Evolutionary conservation across 1,140 invertebrate genomes (phyloP).

Genomic region (Drosophila prosaltans): DNA sequence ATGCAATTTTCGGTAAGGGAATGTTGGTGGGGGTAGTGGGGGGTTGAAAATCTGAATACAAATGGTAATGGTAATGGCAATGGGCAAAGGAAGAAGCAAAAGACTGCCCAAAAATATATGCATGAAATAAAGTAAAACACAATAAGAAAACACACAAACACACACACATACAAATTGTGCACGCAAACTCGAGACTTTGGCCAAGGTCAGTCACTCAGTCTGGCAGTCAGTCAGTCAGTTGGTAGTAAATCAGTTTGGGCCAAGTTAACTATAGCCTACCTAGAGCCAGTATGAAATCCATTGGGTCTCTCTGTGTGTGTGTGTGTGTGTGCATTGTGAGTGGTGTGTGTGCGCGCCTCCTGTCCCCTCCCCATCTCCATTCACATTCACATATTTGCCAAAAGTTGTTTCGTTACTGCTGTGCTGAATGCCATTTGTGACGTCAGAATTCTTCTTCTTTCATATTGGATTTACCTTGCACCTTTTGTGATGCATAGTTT

Average conservation of each 20-base stretch:
- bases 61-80: constrained; percentile 23
- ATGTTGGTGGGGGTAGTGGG: constrained; percentile 31
- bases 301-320: neutral
- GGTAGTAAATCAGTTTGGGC: constrained; percentile 28
- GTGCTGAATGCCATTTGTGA: constrained; percentile 68
- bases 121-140: constrained; percentile 3
- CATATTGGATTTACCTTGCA: neutral
- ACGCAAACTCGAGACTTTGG: constrained; percentile 35
- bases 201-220: constrained; percentile 39
- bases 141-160: constrained; percentile 38
- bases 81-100: too few species aligned
- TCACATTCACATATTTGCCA: constrained; percentile 24
- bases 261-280: constrained; percentile 9
- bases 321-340: constrained; percentile 7
- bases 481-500: constrained; percentile 3
- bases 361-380: constrained; percentile 19
- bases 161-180: constrained; percentile 43
- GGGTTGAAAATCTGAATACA: constrained; percentile 56
- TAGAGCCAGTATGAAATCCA: neutral
- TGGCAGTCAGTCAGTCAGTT: constrained; percentile 28
- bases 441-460: constrained; percentile 39
- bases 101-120: neutral
- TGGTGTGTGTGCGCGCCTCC: neutral
- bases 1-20: constrained; percentile 42
- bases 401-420: neutral